Base-by-base conservation (phyloP, 2,113 vertebrate species). In the Rhea pennata region DNA sequence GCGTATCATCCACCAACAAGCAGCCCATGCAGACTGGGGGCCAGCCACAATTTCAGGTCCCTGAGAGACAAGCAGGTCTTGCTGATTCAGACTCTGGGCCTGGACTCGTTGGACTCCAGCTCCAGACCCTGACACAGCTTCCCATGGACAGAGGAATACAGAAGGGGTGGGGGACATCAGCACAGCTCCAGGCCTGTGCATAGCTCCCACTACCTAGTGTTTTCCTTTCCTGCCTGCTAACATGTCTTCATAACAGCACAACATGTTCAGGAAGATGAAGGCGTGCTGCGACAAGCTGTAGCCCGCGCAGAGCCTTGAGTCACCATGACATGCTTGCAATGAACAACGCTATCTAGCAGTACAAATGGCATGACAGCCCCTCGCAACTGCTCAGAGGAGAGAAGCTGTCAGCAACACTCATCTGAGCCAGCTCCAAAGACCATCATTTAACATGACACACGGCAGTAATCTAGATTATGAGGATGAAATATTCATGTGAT, bases 401-500 rank as follows among this genome's bases (percentile, higher is more conserved):
- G 29, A 24, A 40, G 67, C 75, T 36, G 54, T 48, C 84, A 46
- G 36, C 22, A 10, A n/a, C 1, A 17, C 61, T 48, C 62, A 12
- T 23, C 90, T 20, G 27, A 33, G 39, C 44, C 29, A 16, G 69
- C 42, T 51, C 46, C 48, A 20, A 46, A 54, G 69, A 75, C 16
- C 58, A 39, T 50, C 40, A 66, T 54, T 82, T 51, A 73, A 75
- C 53, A 31, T 54, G 70, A 70, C 44, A 72, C 31, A 39, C 21
- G 9, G 36, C 16, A 11, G 61, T 64, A 74, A 83, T 67, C 66
- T 26, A 51, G 77, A 92, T 83, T 83, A 75, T 26, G 44, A 33
- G 15, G 44, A 79, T 92, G 90, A 87, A 83, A 92, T 92, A 87
- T 83, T 87, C 72, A 87, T 77, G 71, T 13, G 21, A n/a, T 22